phyloP scores from a whole-genome alignment of 2,888 invertebrate genomes.

The Augochlorella aurata region DNA sequence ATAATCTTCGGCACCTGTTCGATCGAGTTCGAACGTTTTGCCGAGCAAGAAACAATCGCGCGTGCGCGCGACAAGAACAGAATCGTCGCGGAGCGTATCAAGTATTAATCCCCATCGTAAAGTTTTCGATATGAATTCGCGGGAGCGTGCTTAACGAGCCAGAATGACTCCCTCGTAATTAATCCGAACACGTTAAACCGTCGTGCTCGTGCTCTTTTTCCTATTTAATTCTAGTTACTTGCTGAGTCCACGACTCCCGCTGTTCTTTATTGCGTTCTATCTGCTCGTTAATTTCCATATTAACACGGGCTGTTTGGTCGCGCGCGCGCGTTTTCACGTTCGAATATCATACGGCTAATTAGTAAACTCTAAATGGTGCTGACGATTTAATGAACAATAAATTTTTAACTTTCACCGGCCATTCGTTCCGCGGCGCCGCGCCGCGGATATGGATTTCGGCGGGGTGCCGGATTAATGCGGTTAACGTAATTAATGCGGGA shows the following conservation, averaged over 20 bases:
- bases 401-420: constrained; percentile 33
- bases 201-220: constrained; percentile 9
- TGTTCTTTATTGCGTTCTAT: constrained; percentile 37
- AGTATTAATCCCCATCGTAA: neutral
- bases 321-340: constrained; percentile 31
- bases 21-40: neutral
- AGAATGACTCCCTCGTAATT: constrained; percentile 17
- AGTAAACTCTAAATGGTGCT: constrained; percentile 41
- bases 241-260: constrained; percentile 17
- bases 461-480: constrained; percentile 22
- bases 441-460: constrained; percentile 28
- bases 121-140: constrained; percentile 5
- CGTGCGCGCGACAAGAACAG: neutral
- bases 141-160: neutral
- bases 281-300: constrained; percentile 46
- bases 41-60: neutral
- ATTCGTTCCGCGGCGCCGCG: neutral
- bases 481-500: neutral
- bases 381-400: constrained; percentile 47
- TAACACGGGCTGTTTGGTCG: constrained; percentile 17
- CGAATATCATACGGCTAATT: constrained; percentile 45
- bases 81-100: neutral
- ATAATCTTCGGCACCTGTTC: neutral
- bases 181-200: constrained; percentile 8
- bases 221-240: constrained; percentile 28